These are phyloP conservation scores for Scaptomyza tumidula DNA, from an alignment of 2,888 invertebrate species.

Conservation along the genomic window DNA sequence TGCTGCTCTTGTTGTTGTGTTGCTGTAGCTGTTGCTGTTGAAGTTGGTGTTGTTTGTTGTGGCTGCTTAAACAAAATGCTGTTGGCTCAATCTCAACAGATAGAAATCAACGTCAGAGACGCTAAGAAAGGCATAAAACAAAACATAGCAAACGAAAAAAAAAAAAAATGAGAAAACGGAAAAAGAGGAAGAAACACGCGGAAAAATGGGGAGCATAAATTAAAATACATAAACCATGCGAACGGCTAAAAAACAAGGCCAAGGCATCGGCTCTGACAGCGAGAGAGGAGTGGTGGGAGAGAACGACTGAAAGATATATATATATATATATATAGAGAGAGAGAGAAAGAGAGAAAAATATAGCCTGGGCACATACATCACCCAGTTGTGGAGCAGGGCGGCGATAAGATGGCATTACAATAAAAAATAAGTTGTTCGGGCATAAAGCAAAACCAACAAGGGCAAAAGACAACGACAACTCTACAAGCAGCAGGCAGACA, in stretches of 20 bases:
- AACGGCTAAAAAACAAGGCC: constrained; percentile 74
- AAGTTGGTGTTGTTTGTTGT: constrained; percentile 16
- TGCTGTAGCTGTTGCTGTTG: constrained; percentile 26
- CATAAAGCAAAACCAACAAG: constrained; percentile 73
- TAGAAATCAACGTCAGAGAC: constrained; percentile 69
- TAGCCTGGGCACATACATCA: constrained; percentile 68
- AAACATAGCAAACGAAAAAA: not conserved
- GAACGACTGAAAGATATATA: not conserved
- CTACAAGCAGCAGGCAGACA: constrained; percentile 15
- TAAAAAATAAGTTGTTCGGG: constrained; percentile 69
- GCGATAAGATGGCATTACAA: constrained; percentile 76
- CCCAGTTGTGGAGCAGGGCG: constrained; percentile 34
- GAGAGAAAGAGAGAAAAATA: constrained; percentile 4
- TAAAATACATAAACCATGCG: constrained; percentile 75
- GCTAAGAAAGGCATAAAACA: constrained; percentile 53
- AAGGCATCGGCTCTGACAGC: constrained; percentile 19
- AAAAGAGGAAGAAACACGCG: constrained; percentile 20
- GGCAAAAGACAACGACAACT: constrained; percentile 59
- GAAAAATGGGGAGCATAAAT: constrained; percentile 66
- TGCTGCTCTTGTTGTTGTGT: constrained; percentile 23
- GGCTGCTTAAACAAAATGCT: constrained; percentile 63
- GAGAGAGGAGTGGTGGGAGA: not conserved
- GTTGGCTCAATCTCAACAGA: constrained; percentile 74
- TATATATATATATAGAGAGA: not conserved
- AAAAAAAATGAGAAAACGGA: constrained; percentile 5